phyloP scores from a whole-genome alignment of 2,113 vertebrate genomes.

The Melanotaenia duboulayi region DNA sequence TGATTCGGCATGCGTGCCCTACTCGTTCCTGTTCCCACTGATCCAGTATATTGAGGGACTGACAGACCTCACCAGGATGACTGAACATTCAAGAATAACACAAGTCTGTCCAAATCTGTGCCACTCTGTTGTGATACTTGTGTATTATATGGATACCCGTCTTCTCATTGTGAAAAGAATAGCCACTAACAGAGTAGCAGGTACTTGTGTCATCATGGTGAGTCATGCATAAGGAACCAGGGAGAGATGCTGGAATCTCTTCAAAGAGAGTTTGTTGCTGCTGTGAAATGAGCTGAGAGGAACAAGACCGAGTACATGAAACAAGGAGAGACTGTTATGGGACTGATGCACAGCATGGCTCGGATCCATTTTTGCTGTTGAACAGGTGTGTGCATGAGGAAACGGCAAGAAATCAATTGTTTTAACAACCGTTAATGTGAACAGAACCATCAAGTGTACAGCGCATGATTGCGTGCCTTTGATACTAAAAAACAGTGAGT shows the following conservation, averaged over 20 bases:
- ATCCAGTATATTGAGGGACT: conserved; percentile 15
- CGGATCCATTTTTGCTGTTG: not conserved
- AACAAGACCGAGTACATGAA: conserved; percentile 60
- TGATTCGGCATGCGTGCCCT: conserved; percentile 28
- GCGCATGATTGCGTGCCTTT: conserved; percentile 21
- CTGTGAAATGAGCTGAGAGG: conserved; percentile 69
- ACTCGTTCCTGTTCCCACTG: conserved; percentile 17
- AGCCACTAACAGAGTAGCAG: conserved; percentile 45
- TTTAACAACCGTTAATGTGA: conserved; percentile 11
- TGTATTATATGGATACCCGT: conserved; percentile 10
- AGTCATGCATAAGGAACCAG: conserved; percentile 42
- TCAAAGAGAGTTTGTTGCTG: conserved; percentile 64
- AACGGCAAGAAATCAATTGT: conserved; percentile 1
- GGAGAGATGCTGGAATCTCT: conserved; percentile 56
- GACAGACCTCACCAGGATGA: conserved; percentile 5
- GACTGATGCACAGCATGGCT: conserved; percentile 36
- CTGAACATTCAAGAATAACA: not conserved
- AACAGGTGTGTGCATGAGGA: not conserved
- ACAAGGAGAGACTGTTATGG: conserved; percentile 31
- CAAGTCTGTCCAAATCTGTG: conserved; percentile 19
- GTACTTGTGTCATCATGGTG: conserved; percentile 61
- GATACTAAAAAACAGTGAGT: conserved; percentile 18
- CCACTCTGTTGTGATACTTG: not conserved
- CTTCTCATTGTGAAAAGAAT: conserved; percentile 18
- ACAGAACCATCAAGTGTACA: conserved; percentile 8